phyloP scores from a whole-genome alignment of 37 sponge, comb jelly and placozoan species.

The Agelas oroides region DNA sequence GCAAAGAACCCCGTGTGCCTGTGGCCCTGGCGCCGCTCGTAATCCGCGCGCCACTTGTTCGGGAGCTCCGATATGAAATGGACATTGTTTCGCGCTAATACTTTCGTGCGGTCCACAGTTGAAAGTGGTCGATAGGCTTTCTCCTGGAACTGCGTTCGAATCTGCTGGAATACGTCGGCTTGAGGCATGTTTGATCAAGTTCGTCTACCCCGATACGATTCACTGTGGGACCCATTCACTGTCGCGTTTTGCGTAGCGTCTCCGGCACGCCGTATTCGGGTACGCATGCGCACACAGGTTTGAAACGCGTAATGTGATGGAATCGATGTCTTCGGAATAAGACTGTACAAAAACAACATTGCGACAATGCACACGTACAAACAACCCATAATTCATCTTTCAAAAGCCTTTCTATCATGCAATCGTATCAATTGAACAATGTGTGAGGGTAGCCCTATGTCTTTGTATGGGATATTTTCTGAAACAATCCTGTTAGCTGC shows the following conservation, averaged over 20 bases:
- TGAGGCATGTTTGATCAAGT: background rate
- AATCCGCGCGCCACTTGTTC: conserved; percentile 28
- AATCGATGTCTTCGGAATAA: background rate
- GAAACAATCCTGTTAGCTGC: conserved; percentile 35
- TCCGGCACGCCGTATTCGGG: too few species aligned
- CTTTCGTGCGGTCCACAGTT: background rate
- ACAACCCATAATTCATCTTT: background rate
- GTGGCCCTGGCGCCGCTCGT: conserved; percentile 36
- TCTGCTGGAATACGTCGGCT: conserved; percentile 4
- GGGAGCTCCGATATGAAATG: conserved; percentile 29
- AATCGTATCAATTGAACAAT: conserved; percentile 33
- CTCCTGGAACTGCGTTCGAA: conserved; percentile 1
- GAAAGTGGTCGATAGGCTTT: background rate
- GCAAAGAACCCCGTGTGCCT: conserved; percentile 39
- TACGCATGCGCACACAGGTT: too few species aligned
- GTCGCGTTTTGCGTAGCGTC: too few species aligned
- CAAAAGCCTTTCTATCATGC: conserved; percentile 36
- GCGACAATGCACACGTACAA: background rate
- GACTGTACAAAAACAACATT: background rate
- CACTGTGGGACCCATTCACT: too few species aligned
- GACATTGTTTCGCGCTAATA: conserved; percentile 21
- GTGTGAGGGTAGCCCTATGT: conserved; percentile 53
- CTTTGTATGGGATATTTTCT: conserved; percentile 30
- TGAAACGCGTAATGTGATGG: too few species aligned
- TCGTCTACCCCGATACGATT: too few species aligned